Conservation (phyloP, 2,888 invertebrate genomes). For the Adineta ricciae region DNA sequence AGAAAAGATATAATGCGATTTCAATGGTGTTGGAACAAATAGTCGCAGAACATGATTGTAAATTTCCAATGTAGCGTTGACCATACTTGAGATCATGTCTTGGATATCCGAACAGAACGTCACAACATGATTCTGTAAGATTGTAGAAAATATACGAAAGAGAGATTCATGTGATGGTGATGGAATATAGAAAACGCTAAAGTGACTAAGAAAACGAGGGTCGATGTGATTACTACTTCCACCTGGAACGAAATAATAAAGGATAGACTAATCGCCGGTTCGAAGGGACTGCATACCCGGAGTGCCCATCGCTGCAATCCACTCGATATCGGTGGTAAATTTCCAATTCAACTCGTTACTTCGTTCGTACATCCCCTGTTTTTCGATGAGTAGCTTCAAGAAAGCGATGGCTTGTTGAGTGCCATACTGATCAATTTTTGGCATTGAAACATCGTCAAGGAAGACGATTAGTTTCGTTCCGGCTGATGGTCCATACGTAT, state of each 20-base stretch:
- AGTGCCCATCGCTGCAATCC: conserved; percentile 51
- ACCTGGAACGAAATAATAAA: too few relatives aligned
- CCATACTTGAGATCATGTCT: conserved; percentile 59
- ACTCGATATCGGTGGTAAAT: conserved; percentile 66
- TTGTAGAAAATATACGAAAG: conserved; percentile 69
- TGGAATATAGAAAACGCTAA: conserved; percentile 72
- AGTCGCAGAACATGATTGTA: conserved; percentile 64
- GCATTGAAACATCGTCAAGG: conserved; percentile 90
- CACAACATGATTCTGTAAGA: conserved; percentile 66
- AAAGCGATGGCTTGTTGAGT: conserved; percentile 86
- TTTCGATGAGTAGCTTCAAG: conserved; percentile 76
- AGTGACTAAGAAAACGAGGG: conserved; percentile 79
- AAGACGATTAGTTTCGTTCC: conserved; percentile 79
- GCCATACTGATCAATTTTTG: conserved; percentile 70
- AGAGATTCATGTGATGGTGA: conserved; percentile 70
- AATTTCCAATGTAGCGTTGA: conserved; percentile 68
- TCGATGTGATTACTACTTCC: conserved; percentile 82
- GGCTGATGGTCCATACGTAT: conserved; percentile 75
- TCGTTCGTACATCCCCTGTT: conserved; percentile 75
- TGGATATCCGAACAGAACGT: conserved; percentile 62
- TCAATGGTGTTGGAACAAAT: conserved; percentile 77
- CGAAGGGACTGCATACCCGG: too few relatives aligned
- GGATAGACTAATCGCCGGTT: too few relatives aligned
- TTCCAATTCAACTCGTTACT: conserved; percentile 82
- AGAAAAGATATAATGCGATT: conserved; percentile 89